Conservation (phyloP, 2,888 invertebrate species). For the Drosophila tanythrix region DNA sequence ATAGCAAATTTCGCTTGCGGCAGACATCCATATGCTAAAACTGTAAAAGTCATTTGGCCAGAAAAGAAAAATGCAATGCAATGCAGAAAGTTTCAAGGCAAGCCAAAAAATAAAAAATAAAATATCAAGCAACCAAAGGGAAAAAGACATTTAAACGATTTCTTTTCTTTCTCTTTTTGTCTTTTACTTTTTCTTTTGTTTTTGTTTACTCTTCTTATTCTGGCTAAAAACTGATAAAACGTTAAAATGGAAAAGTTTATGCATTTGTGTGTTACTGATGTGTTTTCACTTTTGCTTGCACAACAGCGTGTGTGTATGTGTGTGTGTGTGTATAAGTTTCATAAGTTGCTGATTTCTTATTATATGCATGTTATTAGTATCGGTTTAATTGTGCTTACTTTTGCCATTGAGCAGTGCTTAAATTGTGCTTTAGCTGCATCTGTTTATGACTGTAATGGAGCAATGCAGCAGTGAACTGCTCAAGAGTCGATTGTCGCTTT, state of each 20-base stretch:
- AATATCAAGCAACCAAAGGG: neutral
- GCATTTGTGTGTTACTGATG: constrained; percentile 56
- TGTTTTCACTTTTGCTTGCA: constrained; percentile 21
- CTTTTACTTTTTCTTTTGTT: constrained; percentile 3
- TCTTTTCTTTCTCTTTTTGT: constrained; percentile 25
- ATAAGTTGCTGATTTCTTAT: constrained; percentile 34
- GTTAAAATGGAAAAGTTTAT: constrained; percentile 54
- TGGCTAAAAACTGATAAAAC: constrained; percentile 47
- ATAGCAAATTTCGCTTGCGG: constrained; percentile 54
- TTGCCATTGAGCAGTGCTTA: constrained; percentile 6
- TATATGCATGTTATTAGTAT: constrained; percentile 54
- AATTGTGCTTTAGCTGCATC: constrained; percentile 8
- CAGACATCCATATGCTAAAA: constrained; percentile 63
- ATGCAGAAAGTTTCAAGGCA: constrained; percentile 61
- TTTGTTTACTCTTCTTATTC: constrained; percentile 12
- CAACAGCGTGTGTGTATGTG: constrained; percentile 13
- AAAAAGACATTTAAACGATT: constrained; percentile 54
- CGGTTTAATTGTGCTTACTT: constrained; percentile 29
- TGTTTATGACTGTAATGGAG: constrained; percentile 12
- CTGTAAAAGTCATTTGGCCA: constrained; percentile 59
- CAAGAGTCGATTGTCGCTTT: neutral
- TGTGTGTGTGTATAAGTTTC: constrained; percentile 20
- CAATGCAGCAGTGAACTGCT: constrained; percentile 1
- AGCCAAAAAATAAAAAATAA: constrained; percentile 9
- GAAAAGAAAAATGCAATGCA: constrained; percentile 60